Conservation (phyloP, 2,113 vertebrate genomes). For the Todiramphus saurophagus region DNA sequence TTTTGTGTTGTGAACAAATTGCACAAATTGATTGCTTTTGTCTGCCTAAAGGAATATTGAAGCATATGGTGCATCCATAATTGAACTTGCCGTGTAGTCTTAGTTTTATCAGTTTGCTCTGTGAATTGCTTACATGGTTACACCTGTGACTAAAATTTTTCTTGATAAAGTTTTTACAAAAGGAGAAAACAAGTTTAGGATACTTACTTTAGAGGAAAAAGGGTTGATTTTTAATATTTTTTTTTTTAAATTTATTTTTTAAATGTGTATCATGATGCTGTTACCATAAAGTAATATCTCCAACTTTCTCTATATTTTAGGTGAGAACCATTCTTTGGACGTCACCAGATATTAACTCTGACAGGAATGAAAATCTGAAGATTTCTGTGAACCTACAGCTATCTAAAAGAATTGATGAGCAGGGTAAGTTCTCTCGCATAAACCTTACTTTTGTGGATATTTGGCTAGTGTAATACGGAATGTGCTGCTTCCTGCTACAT, state of each 20-base stretch:
- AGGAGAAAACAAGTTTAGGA: not conserved
- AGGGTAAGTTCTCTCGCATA: slow-evolving; percentile 13
- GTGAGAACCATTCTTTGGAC: slow-evolving; percentile 15
- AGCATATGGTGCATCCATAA: slow-evolving; percentile 18
- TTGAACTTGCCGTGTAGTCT: slow-evolving; percentile 25
- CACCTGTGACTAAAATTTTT: slow-evolving; percentile 12
- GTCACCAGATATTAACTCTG: not conserved
- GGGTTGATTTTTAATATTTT: not conserved
- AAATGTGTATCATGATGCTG: not conserved
- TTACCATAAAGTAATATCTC: not conserved
- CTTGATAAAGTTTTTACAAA: not conserved
- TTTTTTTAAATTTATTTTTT: not conserved
- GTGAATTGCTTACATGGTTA: slow-evolving; percentile 31
- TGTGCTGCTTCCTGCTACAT: rapidly evolving
- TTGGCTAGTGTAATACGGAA: not conserved
- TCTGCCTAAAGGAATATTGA: slow-evolving; percentile 20
- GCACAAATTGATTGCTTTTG: slow-evolving; percentile 5
- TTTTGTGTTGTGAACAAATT: not conserved
- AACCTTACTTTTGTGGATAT: not conserved
- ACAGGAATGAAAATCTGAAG: slow-evolving; percentile 13
- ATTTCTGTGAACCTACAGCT: not conserved
- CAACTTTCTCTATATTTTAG: not conserved
- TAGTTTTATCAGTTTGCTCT: slow-evolving; percentile 15
- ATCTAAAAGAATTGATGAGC: not conserved
- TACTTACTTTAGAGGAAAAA: not conserved